These are phyloP conservation scores for Drosophila mimica DNA, from an alignment of 2,888 invertebrate genomes.

Conservation along the genomic window DNA sequence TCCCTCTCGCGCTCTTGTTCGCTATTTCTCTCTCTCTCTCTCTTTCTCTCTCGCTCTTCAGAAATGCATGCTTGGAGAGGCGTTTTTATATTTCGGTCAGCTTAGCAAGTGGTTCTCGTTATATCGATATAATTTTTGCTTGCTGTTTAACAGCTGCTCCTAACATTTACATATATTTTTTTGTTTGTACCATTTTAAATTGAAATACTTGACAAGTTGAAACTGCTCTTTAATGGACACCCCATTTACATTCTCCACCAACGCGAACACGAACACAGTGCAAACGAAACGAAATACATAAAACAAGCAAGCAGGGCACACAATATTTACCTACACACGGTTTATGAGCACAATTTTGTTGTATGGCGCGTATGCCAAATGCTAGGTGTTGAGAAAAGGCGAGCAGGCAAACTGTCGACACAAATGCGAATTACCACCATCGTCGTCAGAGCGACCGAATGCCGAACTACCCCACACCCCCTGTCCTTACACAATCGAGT, in stretches of 20 bases:
- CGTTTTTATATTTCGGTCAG: slow-evolving; percentile 51
- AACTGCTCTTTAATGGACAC: slow-evolving; percentile 38
- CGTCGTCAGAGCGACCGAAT: slow-evolving; percentile 9
- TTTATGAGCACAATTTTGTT: slow-evolving; percentile 82
- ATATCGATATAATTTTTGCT: slow-evolving; percentile 37
- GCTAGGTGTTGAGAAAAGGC: slow-evolving; percentile 77
- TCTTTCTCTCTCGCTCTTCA: neutral
- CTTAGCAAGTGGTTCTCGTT: slow-evolving; percentile 45
- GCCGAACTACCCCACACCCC: slow-evolving; percentile 2
- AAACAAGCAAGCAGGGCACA: neutral
- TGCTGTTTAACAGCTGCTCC: slow-evolving; percentile 41
- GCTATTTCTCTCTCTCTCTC: neutral
- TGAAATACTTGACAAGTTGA: slow-evolving; percentile 11
- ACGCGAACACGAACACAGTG: neutral
- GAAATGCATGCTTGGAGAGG: slow-evolving; percentile 25
- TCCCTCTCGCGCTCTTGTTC: neutral
- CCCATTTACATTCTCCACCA: neutral
- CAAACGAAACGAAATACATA: neutral
- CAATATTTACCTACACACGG: slow-evolving; percentile 72
- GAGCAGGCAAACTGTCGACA: slow-evolving; percentile 54
- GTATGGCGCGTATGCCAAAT: slow-evolving; percentile 80
- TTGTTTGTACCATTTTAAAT: slow-evolving; percentile 30
- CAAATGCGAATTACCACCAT: slow-evolving; percentile 34
- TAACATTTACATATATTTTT: slow-evolving; percentile 27
- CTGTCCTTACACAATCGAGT: neutral